Evolutionary conservation across 2,797 vertebrate genomes (phyloP).

Genomic region (Morus bassanus): DNA sequence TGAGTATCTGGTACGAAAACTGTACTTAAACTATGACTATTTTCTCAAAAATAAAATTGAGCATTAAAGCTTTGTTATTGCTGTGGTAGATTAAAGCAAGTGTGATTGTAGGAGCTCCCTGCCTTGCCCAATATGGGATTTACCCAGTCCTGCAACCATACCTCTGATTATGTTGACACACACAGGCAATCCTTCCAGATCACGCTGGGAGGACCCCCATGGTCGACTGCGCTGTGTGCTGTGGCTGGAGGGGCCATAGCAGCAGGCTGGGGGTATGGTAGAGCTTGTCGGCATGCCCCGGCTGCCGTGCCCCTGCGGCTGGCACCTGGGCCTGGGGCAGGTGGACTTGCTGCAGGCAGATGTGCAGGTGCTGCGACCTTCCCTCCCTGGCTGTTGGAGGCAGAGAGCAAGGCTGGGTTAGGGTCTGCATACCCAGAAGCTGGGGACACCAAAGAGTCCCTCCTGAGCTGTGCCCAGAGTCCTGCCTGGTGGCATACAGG

Average conservation of each 20-base stretch:
- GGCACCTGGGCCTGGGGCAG: fast-evolving
- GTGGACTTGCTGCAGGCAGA: fast-evolving
- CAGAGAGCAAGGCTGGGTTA: not conserved
- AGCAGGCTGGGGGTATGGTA: not conserved
- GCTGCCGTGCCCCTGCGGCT: not conserved
- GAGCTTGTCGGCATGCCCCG: not conserved
- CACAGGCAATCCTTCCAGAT: not conserved
- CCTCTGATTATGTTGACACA: not conserved
- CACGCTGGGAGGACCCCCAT: fast-evolving
- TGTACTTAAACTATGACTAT: not conserved
- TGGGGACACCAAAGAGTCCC: no score
- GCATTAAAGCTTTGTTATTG: not conserved
- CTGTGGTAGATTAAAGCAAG: not conserved
- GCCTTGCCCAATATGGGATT: not conserved
- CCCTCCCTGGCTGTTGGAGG: not conserved
- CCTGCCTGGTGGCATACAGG: fast-evolving
- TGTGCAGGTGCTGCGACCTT: not conserved
- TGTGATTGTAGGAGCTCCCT: not conserved
- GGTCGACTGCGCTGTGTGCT: fast-evolving
- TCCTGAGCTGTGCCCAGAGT: not conserved
- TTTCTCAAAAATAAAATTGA: not conserved
- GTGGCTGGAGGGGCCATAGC: fast-evolving
- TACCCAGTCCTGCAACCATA: not conserved
- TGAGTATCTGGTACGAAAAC: not conserved
- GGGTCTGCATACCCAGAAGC: not conserved